A percentile compares a stretch with the other conserved stretches of the same genome.
These are phyloP conservation scores for Chaenodraco wilsoni DNA, from an alignment of 2,797 vertebrate species.

Conservation along the genomic window DNA sequence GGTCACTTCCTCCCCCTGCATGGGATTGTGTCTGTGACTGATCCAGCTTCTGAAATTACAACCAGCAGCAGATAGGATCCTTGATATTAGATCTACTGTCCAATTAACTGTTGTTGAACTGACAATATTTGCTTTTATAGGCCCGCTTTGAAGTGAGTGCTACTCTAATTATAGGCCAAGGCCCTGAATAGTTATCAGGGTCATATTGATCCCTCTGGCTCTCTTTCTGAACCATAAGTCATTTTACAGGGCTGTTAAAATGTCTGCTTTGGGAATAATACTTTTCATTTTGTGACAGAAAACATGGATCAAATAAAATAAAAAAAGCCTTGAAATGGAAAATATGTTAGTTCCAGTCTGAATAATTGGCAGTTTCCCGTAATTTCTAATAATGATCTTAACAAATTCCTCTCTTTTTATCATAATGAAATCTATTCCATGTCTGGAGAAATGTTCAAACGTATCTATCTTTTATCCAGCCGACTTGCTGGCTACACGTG, in stretches of 20 bases:
- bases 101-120: slow-evolving; percentile 62
- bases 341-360: slow-evolving; percentile 20
- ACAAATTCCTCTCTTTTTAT: background rate
- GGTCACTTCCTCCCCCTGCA: slow-evolving; percentile 53
- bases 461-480: slow-evolving; percentile 24
- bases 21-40: slow-evolving; percentile 59
- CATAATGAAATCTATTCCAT: slow-evolving; percentile 15
- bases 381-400: slow-evolving; percentile 22
- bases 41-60: slow-evolving; percentile 65
- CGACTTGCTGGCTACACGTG: slow-evolving; percentile 26
- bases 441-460: slow-evolving; percentile 51
- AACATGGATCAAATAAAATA: slow-evolving; percentile 32
- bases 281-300: slow-evolving; percentile 14
- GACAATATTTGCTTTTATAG: slow-evolving; percentile 55
- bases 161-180: slow-evolving; percentile 56
- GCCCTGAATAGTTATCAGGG: slow-evolving; percentile 42
- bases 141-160: slow-evolving; percentile 56
- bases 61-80: slow-evolving; percentile 47
- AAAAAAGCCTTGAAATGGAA: slow-evolving; percentile 18
- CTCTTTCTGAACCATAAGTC: slow-evolving; percentile 36
- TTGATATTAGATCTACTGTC: slow-evolving; percentile 58
- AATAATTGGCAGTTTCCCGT: slow-evolving; percentile 14
- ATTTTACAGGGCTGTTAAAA: slow-evolving; percentile 16
- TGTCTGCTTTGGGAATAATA: slow-evolving; percentile 15
- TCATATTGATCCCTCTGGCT: slow-evolving; percentile 42